Base-by-base conservation (phyloP, 2,113 vertebrate species). In the Galeopterus variegatus region DNA sequence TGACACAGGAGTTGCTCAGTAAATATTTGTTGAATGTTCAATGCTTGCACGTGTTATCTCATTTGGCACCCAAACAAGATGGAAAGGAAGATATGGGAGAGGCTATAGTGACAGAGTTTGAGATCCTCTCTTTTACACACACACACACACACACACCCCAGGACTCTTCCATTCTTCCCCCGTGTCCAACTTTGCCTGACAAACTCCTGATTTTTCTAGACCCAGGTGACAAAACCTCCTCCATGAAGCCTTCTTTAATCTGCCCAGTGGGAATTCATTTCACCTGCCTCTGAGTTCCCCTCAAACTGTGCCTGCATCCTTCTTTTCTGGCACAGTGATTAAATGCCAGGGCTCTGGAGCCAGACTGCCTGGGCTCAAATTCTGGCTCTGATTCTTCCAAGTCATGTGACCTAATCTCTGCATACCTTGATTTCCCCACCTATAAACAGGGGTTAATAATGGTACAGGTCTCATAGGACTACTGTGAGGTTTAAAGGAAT, bases 21-120 rank as follows among this genome's bases (percentile, higher is more conserved):
- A 90, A 82, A 76, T 82, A 82, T 70, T 86, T 91, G 67, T 93
- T 79, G 79, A 86, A 50, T 82, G 56, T 79, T 64, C 95, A 80
- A 9, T 60, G 67, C n/a, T 67, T 76, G 45, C 76, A 3, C 93
- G 26, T 62, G 64, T 73, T 70, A 86, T 41, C 92, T 86, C 28
- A 31, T 85, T 92, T 69, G 87, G 93, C 87, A 87, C 52, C 31
- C 92, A 87, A 83, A 89, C 41, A 64, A 89, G 81, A 88, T 31
- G 48, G 86, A 88, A 77, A 65, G 65, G 60, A 67, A 87, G 24
- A 94, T 62, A 86, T 6, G 13, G 72, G 62, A 97, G 64, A 64
- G 26, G 73, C 26, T 5, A 17, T 23, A n/a, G 33, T 19, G 62
- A 84, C 13, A 41, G 31, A 82, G 36, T 93, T 36, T 88, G 50